phyloP scores from a whole-genome alignment of 1,140 invertebrate genomes.

The Ephestia elutella region DNA sequence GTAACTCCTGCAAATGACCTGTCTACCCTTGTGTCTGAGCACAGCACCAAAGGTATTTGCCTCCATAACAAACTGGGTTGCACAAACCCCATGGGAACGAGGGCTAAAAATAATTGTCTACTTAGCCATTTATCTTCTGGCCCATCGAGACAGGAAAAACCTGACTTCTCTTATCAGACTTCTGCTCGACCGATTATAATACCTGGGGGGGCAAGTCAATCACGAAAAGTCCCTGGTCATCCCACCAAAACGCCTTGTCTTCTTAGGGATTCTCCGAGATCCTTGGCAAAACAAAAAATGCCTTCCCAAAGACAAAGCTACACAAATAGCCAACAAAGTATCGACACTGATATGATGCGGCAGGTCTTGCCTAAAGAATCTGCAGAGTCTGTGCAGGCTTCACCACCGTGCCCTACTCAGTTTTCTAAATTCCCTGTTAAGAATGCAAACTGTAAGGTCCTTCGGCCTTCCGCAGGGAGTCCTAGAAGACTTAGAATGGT shows the following conservation, averaged over 20 bases:
- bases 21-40: no score
- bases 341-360: background rate
- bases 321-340: background rate
- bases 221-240: no score
- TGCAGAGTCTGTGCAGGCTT: constrained; percentile 9
- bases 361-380: constrained; percentile 4
- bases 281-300: background rate
- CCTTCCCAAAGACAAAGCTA: background rate
- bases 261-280: constrained; percentile 5
- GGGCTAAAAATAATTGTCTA: no score
- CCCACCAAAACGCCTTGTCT: background rate
- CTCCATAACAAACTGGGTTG: no score
- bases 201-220: no score
- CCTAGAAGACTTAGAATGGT: constrained; percentile 10
- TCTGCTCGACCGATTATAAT: no score
- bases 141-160: no score
- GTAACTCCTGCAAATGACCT: no score
- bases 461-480: background rate
- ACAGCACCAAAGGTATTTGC: no score
- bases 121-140: no score
- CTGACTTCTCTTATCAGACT: no score
- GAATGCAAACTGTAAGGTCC: background rate
- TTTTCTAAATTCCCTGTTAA: background rate
- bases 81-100: no score
- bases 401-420: background rate